Base-by-base conservation (phyloP, 2,888 invertebrate genomes). In the Dioctria rufipes region DNA sequence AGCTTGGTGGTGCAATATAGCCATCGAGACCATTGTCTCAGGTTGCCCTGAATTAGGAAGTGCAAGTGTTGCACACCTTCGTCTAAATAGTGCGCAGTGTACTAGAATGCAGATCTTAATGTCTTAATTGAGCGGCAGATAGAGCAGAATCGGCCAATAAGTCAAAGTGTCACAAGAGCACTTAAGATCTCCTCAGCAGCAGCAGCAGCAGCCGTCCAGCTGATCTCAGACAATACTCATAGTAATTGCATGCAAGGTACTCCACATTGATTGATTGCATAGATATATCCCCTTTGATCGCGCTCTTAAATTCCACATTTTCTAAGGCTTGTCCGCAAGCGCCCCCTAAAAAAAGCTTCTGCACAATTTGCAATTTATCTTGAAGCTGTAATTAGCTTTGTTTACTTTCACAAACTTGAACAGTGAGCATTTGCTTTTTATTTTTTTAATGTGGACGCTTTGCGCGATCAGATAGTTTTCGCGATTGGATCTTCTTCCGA, bases 131-230 rank as follows among this genome's bases (percentile, higher is more conserved):
- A 73, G 73, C 13, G 39, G 13, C 60, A 58, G 73, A 73, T 73
- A 58, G 73, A 73, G 73, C 60, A 73, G 58, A 73, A 73, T 73
- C 60, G 60, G 9, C 73, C 58, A 73, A 73, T 73, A 73, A 73
- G 73, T 60, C 73, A 73, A 40, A 42, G 58, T 73, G 73, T 73
- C 73, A 73, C 73, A 73, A 73, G 43, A 73, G 73, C 73, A 73
- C 73, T 73, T 60, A 73, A 73, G 73, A 73, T 73, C 73, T 58
- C 25, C 1, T 25, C 25, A 25, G 25, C 2, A 25, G 73, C 73
- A 58, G 73, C 73, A 58, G 13, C 60, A 73, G 73, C 73, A 73
- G 73, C 73, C 73, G 25, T 25, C 25, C 25, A 25, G 25, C 25
- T 25, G 40, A 73, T 58, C 73, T 40, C 37, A 73, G 73, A 73